phyloP scores from a whole-genome alignment of 53 echinoderm and acorn worm species.

The Stichopus horrens region DNA sequence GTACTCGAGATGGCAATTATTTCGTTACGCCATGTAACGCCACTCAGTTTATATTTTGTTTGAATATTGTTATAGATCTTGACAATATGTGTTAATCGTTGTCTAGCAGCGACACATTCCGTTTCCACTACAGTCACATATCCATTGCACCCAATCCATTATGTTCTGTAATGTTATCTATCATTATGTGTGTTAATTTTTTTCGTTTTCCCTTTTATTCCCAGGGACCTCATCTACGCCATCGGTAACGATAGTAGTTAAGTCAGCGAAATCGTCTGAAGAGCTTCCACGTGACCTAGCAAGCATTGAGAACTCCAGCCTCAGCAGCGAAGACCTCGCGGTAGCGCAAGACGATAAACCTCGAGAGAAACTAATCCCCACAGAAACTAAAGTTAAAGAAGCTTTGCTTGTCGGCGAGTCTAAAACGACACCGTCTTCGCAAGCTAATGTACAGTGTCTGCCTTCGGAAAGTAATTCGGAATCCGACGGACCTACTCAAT shows the following conservation, averaged over 20 bases:
- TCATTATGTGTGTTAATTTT: not conserved
- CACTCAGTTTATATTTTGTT: too few relatives aligned
- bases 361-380: constrained; percentile 15
- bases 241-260: not conserved
- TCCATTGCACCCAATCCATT: not conserved
- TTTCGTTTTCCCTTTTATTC: not conserved
- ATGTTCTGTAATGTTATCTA: not conserved
- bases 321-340: not conserved
- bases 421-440: not conserved
- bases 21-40: too few relatives aligned
- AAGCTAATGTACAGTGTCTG: constrained; percentile 7
- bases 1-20: too few relatives aligned
- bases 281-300: too few relatives aligned
- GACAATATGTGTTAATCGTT: not conserved
- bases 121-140: not conserved
- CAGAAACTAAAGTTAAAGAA: constrained; percentile 41
- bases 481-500: constrained; percentile 11
- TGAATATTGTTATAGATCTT: not conserved
- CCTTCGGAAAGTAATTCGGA: constrained; percentile 28
- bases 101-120: not conserved
- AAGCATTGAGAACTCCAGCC: not conserved
- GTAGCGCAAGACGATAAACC: constrained; percentile 30
- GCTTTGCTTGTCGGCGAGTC: constrained; percentile 16
- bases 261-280: not conserved
- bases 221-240: constrained; percentile 4